Evolutionary conservation across 2,888 invertebrate genomes (phyloP).

Genomic region (Liposcelis brunnea): DNA sequence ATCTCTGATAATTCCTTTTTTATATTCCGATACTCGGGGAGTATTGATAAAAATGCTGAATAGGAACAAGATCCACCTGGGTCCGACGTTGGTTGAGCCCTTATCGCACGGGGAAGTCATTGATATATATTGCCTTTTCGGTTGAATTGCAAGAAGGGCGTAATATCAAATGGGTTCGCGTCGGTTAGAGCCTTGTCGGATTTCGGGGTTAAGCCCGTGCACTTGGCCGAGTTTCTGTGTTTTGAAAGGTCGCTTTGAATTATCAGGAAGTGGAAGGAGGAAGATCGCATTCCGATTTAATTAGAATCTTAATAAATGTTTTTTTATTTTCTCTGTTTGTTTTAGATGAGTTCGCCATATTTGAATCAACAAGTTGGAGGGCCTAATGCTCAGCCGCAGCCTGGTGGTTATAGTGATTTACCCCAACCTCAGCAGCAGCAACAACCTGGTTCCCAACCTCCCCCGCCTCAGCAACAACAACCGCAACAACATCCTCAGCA

Average conservation of each 20-base stretch:
- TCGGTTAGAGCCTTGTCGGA: conserved; percentile 5
- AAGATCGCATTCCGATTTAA: too few relatives aligned
- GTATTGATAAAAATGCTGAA: neutral
- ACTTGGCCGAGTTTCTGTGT: too few relatives aligned
- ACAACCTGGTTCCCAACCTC: conserved; percentile 7
- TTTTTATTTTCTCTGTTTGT: too few relatives aligned
- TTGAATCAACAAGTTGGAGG: too few relatives aligned
- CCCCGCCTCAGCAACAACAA: conserved; percentile 11
- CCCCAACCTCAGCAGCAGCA: conserved; percentile 10
- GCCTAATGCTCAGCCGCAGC: conserved; percentile 7
- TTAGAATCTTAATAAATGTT: too few relatives aligned
- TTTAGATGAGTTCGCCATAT: too few relatives aligned
- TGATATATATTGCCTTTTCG: conserved; percentile 7
- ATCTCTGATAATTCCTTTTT: neutral
- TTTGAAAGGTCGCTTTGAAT: too few relatives aligned
- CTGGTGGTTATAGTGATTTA: conserved; percentile 1
- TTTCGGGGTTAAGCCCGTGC: neutral
- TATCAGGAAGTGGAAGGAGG: too few relatives aligned
- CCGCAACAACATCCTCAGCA: neutral
- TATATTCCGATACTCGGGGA: neutral
- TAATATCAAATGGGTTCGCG: conserved; percentile 3
- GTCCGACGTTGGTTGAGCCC: neutral
- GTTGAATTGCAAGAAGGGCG: conserved; percentile 7
- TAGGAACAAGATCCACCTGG: neutral
- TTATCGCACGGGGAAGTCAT: neutral